A percentile compares a stretch with the other conserved stretches of the same genome.
These are phyloP conservation scores for Apotomis betuletana DNA, from an alignment of 2,888 invertebrate genomes.

Conservation along the genomic window DNA sequence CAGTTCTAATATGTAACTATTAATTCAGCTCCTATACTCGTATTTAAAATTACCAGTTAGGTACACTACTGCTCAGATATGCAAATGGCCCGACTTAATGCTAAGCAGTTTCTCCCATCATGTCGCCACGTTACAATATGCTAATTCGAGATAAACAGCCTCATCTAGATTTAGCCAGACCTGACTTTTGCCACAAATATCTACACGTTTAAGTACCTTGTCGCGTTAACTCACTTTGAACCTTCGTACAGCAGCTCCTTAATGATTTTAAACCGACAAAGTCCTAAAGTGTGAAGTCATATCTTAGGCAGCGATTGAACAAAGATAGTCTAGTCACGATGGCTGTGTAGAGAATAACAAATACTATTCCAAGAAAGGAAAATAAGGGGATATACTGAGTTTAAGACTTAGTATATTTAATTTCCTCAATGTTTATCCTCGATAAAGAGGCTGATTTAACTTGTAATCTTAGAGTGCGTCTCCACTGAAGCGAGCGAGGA, in stretches of 20 bases:
- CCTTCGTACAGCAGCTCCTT: not conserved
- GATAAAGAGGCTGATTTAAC: too few relatives aligned
- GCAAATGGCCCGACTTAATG: conserved; percentile 21
- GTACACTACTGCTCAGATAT: conserved; percentile 16
- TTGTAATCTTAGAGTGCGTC: too few relatives aligned
- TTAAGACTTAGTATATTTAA: not conserved
- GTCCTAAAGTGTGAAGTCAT: not conserved
- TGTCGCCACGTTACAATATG: conserved; percentile 9
- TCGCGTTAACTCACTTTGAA: not conserved
- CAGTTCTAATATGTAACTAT: not conserved
- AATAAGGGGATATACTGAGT: not conserved
- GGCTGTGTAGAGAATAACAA: conserved; percentile 2
- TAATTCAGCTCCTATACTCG: not conserved
- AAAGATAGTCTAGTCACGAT: conserved; percentile 25
- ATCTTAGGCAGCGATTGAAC: not conserved
- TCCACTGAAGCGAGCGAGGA: too few relatives aligned
- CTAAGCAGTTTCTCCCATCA: conserved; percentile 20
- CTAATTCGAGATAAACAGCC: conserved; percentile 26
- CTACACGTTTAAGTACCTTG: not conserved
- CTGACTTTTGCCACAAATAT: conserved; percentile 8
- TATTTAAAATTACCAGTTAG: not conserved
- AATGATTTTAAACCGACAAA: not conserved
- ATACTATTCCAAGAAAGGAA: conserved; percentile 12
- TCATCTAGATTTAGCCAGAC: conserved; percentile 27
- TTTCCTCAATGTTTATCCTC: not conserved